Percentiles rank a stretch among this genome's conserved stretches.
Conservation (phyloP, 2,113 vertebrate genomes). For the Typhlomys cinereus region DNA sequence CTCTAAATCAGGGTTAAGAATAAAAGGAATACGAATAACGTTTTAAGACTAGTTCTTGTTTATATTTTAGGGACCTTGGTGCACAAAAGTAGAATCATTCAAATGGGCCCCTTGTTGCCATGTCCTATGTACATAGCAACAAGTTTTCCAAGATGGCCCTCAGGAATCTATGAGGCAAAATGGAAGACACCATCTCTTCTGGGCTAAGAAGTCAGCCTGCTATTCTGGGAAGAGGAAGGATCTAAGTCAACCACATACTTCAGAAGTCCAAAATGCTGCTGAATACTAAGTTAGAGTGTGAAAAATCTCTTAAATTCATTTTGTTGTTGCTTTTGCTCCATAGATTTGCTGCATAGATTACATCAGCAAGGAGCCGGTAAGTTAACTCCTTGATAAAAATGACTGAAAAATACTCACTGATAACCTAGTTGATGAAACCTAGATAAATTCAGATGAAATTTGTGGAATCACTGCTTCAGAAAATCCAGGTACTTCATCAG, state of each 20-base stretch:
- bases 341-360: neutral
- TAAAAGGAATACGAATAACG: neutral
- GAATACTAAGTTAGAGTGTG: neutral
- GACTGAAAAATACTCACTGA: conserved; percentile 3
- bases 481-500: conserved; percentile 12
- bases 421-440: neutral
- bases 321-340: neutral
- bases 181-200: neutral
- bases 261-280: neutral
- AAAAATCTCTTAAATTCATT: neutral
- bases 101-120: neutral
- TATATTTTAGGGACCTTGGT: neutral
- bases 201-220: neutral
- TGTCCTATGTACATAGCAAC: neutral
- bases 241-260: neutral
- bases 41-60: neutral
- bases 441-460: neutral
- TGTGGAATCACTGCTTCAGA: conserved; percentile 44
- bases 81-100: neutral
- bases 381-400: conserved; percentile 41
- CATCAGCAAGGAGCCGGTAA: neutral
- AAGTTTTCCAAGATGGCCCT: neutral
- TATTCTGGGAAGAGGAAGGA: neutral
- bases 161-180: neutral
- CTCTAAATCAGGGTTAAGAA: neutral